A percentile compares a stretch with the other conserved stretches of the same genome.
Evolutionary conservation across 2,888 invertebrate species (phyloP).

Genomic region (Lasioglossum malachurum): DNA sequence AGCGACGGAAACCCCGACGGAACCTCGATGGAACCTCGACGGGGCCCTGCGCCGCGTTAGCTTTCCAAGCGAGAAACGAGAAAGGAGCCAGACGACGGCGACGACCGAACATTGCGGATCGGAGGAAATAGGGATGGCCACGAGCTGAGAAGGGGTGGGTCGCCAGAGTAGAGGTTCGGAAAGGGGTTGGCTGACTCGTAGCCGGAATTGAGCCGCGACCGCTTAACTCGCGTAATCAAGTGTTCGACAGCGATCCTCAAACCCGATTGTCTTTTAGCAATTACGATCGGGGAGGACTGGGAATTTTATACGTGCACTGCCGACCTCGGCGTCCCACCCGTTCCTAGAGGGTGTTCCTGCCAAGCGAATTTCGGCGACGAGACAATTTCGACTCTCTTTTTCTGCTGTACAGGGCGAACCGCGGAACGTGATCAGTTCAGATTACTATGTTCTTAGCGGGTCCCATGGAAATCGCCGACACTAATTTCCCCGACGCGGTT

Average conservation of each 20-base stretch:
- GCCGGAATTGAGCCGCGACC: slow-evolving; percentile 80
- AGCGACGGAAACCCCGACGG: slow-evolving; percentile 20
- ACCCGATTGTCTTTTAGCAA: slow-evolving; percentile 35
- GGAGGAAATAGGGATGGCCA: slow-evolving; percentile 35
- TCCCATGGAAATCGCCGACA: too few species aligned
- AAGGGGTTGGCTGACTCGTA: slow-evolving; percentile 72
- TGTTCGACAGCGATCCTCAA: slow-evolving; percentile 76
- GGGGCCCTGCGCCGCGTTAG: slow-evolving; percentile 64
- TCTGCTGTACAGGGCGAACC: background rate
- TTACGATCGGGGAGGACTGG: background rate
- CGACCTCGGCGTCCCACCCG: background rate
- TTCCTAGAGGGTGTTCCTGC: background rate
- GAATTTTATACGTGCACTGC: background rate
- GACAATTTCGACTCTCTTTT: background rate
- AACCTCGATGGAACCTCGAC: slow-evolving; percentile 13
- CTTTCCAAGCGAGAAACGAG: slow-evolving; percentile 69
- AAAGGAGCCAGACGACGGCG: slow-evolving; percentile 40
- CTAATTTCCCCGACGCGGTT: too few species aligned
- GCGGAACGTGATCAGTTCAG: too few species aligned
- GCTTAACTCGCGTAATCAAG: slow-evolving; percentile 83
- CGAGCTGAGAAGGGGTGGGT: slow-evolving; percentile 23
- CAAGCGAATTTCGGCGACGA: background rate
- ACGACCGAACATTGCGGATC: background rate
- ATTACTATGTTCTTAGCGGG: too few species aligned
- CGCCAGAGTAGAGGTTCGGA: slow-evolving; percentile 55